Evolutionary conservation across 1,140 invertebrate species (phyloP).

Genomic region (Achroia grisella): DNA sequence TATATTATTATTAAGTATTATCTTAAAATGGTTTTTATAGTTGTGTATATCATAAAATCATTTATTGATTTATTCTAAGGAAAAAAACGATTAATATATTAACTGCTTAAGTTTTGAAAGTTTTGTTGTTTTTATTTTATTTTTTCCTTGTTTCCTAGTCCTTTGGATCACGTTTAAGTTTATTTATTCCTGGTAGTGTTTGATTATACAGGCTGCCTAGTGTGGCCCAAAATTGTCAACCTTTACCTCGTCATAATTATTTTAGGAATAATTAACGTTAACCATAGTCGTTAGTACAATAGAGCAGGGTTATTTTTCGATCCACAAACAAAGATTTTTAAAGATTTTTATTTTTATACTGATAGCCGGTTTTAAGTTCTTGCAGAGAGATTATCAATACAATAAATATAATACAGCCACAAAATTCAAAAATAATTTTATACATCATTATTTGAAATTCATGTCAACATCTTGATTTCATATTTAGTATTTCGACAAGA

Average conservation of each 20-base stretch:
- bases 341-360: constrained; percentile 72
- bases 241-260: constrained; percentile 69
- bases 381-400: constrained; percentile 63
- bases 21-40: constrained; percentile 72
- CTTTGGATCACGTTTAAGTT: constrained; percentile 41
- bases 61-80: constrained; percentile 72
- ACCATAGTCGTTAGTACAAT: constrained; percentile 71
- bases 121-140: constrained; percentile 68
- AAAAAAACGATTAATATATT: constrained; percentile 73
- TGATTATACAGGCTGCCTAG: constrained; percentile 38
- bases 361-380: constrained; percentile 69
- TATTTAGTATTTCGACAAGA: constrained; percentile 53
- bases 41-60: constrained; percentile 73
- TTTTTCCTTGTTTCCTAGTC: constrained; percentile 38
- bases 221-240: constrained; percentile 61
- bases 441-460: constrained; percentile 57
- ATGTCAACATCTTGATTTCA: constrained; percentile 61
- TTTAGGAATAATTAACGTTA: constrained; percentile 71
- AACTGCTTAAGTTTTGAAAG: constrained; percentile 70
- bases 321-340: constrained; percentile 67
- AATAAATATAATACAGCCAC: constrained; percentile 42
- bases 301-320: constrained; percentile 73
- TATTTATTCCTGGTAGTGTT: constrained; percentile 35
- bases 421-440: constrained; percentile 61
- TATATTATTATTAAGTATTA: constrained; percentile 72